Conservation (phyloP, 2,888 invertebrate species). For the Doris montereyensis region DNA sequence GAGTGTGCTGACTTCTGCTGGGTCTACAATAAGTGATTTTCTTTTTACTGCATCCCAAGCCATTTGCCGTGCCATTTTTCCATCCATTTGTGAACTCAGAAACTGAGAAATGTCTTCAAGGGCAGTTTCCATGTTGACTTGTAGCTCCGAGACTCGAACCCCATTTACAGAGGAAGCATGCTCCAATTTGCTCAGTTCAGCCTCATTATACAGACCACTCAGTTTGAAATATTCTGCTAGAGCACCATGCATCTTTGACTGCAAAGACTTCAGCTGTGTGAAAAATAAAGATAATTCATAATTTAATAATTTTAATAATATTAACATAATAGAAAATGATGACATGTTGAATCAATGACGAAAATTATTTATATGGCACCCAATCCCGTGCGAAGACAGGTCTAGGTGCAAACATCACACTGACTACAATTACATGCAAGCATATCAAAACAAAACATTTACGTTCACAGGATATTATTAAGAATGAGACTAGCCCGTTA, state of each 20-base stretch:
- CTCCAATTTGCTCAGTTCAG: slow-evolving; percentile 63
- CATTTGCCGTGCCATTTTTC: slow-evolving; percentile 51
- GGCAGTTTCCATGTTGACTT: slow-evolving; percentile 63
- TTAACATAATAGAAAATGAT: too few species aligned
- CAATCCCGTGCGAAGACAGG: too few species aligned
- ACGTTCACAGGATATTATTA: too few species aligned
- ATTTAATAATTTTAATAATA: too few species aligned
- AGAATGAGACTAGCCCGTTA: too few species aligned
- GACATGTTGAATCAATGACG: too few species aligned
- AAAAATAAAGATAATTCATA: too few species aligned
- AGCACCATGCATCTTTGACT: slow-evolving; percentile 65
- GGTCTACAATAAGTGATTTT: slow-evolving; percentile 32
- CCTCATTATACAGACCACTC: slow-evolving; percentile 64
- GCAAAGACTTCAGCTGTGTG: slow-evolving; percentile 66
- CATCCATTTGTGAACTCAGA: slow-evolving; percentile 63
- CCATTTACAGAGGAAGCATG: slow-evolving; percentile 59
- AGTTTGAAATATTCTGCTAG: slow-evolving; percentile 68
- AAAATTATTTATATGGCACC: too few species aligned
- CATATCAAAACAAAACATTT: too few species aligned
- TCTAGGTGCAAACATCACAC: too few species aligned
- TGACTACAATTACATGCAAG: too few species aligned
- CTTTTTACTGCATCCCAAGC: slow-evolving; percentile 51
- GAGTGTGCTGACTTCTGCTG: not conserved
- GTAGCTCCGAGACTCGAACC: slow-evolving; percentile 54
- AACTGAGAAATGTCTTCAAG: slow-evolving; percentile 65